Percentiles rank a stretch among this genome's conserved stretches.
Conservation (phyloP, 2,113 vertebrate species). For the Cynocephalus volans region DNA sequence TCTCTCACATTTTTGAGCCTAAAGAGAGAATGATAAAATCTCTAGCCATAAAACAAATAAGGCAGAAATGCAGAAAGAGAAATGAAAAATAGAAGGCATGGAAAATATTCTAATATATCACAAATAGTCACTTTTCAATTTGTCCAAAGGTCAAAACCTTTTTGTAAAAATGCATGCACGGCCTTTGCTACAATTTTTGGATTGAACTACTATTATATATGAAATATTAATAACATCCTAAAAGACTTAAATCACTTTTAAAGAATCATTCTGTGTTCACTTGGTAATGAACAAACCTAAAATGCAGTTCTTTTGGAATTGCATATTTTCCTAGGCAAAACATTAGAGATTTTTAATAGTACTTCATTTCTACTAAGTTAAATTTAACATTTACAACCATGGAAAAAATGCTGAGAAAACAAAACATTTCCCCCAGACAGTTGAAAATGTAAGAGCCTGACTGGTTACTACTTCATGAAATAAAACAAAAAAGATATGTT, state of each 20-base stretch:
- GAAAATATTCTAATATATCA: neutral
- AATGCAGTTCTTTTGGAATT: constrained; percentile 47
- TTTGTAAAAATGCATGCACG: neutral
- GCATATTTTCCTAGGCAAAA: constrained; percentile 56
- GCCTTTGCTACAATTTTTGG: constrained; percentile 31
- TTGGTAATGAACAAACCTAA: constrained; percentile 48
- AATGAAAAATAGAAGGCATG: neutral
- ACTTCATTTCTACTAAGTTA: constrained; percentile 55
- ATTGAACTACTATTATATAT: constrained; percentile 6
- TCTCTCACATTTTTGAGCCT: neutral
- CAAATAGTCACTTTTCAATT: neutral
- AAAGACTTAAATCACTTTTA: constrained; percentile 51
- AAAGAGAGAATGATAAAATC: neutral
- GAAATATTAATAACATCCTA: constrained; percentile 61
- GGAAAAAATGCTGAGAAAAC: neutral
- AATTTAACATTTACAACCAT: constrained; percentile 8
- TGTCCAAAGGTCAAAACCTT: neutral
- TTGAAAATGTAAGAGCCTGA: constrained; percentile 36
- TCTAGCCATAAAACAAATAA: constrained; percentile 15
- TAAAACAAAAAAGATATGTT: neutral
- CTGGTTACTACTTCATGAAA: neutral
- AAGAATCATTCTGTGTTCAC: neutral
- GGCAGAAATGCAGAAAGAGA: neutral
- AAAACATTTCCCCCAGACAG: neutral
- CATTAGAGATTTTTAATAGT: neutral